Percentiles rank a stretch among this genome's conserved stretches.
Conservation (phyloP, 2,888 invertebrate genomes). For the Ligdia adustata region DNA sequence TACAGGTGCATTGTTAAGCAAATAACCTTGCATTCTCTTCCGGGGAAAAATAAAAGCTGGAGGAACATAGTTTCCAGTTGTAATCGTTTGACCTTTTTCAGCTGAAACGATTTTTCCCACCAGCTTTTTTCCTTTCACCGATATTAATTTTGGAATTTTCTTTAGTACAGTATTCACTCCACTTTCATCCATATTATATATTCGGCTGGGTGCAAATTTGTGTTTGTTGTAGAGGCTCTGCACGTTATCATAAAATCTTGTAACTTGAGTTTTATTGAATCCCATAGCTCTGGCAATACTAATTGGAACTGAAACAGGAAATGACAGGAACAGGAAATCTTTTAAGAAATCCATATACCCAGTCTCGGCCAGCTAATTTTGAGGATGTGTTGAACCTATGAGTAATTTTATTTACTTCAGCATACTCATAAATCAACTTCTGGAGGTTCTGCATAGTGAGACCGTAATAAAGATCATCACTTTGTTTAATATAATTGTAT, state of each 20-base stretch:
- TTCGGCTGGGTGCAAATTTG: constrained; percentile 34
- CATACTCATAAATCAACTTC: constrained; percentile 30
- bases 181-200: constrained; percentile 29
- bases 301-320: constrained; percentile 24
- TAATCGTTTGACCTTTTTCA: constrained; percentile 35
- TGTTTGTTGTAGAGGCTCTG: constrained; percentile 29
- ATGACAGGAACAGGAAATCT: constrained; percentile 24
- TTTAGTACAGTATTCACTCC: constrained; percentile 40
- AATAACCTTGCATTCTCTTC: too few relatives aligned
- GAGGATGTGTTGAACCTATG: constrained; percentile 30
- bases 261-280: constrained; percentile 42
- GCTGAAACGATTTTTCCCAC: constrained; percentile 37
- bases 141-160: constrained; percentile 38
- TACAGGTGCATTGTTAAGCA: too few relatives aligned
- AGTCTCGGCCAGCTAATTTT: constrained; percentile 33
- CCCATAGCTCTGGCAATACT: constrained; percentile 39
- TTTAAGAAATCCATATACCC: constrained; percentile 31
- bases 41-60: too few relatives aligned
- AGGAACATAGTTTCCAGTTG: too few relatives aligned
- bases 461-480: constrained; percentile 20
- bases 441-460: constrained; percentile 25
- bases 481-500: constrained; percentile 23
- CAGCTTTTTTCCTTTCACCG: constrained; percentile 38
- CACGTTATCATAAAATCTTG: constrained; percentile 31
- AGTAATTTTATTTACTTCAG: constrained; percentile 6